These are phyloP conservation scores for Lasioglossum marginatum DNA, from an alignment of 2,888 invertebrate species.

Conservation along the genomic window DNA sequence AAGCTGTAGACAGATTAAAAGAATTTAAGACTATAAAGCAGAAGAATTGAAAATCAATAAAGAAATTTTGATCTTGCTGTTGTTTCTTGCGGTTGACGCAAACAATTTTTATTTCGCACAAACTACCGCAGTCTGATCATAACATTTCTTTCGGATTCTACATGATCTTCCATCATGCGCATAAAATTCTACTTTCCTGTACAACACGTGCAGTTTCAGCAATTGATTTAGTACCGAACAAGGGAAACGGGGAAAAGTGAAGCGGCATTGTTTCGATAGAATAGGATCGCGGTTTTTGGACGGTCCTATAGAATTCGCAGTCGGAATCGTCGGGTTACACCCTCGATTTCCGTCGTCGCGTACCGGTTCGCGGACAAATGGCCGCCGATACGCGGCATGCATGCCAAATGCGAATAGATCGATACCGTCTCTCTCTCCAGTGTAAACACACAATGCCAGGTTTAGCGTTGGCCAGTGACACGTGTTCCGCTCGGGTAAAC, in stretches of 20 bases:
- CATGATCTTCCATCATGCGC: too few relatives aligned
- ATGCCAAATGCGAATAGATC: conserved; percentile 36
- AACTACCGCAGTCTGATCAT: too few relatives aligned
- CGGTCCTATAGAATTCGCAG: background rate
- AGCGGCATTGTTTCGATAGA: background rate
- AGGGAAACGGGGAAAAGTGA: background rate
- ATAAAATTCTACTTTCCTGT: too few relatives aligned
- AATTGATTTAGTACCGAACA: too few relatives aligned
- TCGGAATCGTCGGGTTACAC: conserved; percentile 15
- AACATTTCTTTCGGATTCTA: too few relatives aligned
- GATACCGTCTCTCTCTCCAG: conserved; percentile 36
- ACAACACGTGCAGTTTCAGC: too few relatives aligned
- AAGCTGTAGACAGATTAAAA: too few relatives aligned
- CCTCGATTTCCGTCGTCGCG: conserved; percentile 21
- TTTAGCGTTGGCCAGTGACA: conserved; percentile 58
- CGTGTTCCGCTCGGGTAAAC: conserved; percentile 60
- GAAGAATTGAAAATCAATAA: too few relatives aligned
- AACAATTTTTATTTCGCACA: too few relatives aligned
- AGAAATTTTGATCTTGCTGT: too few relatives aligned
- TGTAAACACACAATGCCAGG: conserved; percentile 50
- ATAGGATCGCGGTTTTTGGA: background rate
- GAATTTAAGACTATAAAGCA: too few relatives aligned
- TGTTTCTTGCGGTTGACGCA: too few relatives aligned
- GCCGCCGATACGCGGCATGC: conserved; percentile 44
- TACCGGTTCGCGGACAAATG: conserved; percentile 31